Percentiles rank a stretch among this genome's conserved stretches.
Conservation (phyloP, 2,888 invertebrate species). For the Sceliomorpha sp. region DNA sequence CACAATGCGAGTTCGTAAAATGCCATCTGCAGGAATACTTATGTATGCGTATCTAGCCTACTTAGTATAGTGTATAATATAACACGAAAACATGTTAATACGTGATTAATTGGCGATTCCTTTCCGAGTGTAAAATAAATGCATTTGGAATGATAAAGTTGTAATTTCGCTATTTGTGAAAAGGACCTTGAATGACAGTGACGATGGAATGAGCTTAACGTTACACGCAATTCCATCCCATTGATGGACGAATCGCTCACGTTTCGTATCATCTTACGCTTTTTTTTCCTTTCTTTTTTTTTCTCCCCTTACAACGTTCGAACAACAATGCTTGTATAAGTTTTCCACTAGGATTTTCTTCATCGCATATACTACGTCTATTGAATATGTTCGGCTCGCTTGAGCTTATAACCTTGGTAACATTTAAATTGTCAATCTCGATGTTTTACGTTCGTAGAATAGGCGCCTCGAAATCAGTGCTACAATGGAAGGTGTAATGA, state of each 20-base stretch:
- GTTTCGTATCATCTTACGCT: constrained; percentile 17
- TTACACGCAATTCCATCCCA: constrained; percentile 23
- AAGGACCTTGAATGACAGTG: constrained; percentile 39
- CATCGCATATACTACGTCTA: not conserved
- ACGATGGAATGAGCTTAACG: constrained; percentile 51
- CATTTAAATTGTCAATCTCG: not conserved
- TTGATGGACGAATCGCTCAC: constrained; percentile 5
- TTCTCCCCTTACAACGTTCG: too few relatives aligned
- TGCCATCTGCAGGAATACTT: constrained; percentile 36
- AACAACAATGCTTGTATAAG: constrained; percentile 1
- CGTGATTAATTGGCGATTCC: constrained; percentile 25
- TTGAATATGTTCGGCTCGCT: not conserved
- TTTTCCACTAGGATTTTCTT: constrained; percentile 12
- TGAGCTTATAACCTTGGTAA: constrained; percentile 6
- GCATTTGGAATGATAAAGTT: constrained; percentile 61
- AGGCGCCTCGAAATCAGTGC: not conserved
- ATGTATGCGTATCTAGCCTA: constrained; percentile 39
- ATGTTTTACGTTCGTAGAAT: not conserved
- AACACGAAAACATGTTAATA: constrained; percentile 33
- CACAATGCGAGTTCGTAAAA: too few relatives aligned
- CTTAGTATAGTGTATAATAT: constrained; percentile 33
- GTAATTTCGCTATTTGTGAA: constrained; percentile 47
- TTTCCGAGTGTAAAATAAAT: constrained; percentile 54
- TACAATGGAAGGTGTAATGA: not conserved
- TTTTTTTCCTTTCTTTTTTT: too few relatives aligned